Conservation (phyloP, 1,140 invertebrate species). For the Bombus difficillimus region DNA sequence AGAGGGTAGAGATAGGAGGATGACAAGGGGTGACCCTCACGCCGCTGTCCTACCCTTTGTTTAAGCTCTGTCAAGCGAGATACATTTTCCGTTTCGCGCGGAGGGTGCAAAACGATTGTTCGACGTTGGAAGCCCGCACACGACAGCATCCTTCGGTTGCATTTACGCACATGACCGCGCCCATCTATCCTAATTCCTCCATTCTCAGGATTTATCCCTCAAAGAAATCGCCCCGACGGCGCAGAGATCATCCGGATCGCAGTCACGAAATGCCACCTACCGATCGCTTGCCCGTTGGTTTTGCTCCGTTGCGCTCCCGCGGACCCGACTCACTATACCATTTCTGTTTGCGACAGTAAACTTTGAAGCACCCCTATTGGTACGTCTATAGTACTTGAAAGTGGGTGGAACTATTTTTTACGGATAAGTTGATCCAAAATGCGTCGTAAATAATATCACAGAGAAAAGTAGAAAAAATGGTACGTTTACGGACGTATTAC, state of each 20-base stretch:
- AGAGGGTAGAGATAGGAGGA: constrained; percentile 7
- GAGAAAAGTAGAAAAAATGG: too few relatives aligned
- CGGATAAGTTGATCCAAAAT: background rate
- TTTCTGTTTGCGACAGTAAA: background rate
- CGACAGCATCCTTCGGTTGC: constrained; percentile 64
- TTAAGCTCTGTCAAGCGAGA: constrained; percentile 78
- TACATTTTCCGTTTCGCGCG: constrained; percentile 78
- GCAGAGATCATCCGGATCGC: constrained; percentile 47
- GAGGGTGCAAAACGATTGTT: constrained; percentile 79
- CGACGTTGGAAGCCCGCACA: constrained; percentile 56
- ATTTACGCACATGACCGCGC: constrained; percentile 59
- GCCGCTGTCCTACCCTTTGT: constrained; percentile 76
- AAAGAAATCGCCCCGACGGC: constrained; percentile 37
- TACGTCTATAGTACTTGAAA: background rate
- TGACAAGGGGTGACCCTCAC: constrained; percentile 66
- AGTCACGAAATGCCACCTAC: constrained; percentile 31
- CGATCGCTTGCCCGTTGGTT: constrained; percentile 32
- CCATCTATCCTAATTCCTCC: constrained; percentile 36
- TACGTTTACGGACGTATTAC: too few relatives aligned
- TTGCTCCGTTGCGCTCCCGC: constrained; percentile 1
- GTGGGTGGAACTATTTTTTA: background rate
- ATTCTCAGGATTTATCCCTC: constrained; percentile 34
- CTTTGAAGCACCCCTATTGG: background rate
- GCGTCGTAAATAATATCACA: background rate
- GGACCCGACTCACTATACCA: background rate